Conservation (phyloP, 2,888 invertebrate species). For the Epsilonema sp. region DNA sequence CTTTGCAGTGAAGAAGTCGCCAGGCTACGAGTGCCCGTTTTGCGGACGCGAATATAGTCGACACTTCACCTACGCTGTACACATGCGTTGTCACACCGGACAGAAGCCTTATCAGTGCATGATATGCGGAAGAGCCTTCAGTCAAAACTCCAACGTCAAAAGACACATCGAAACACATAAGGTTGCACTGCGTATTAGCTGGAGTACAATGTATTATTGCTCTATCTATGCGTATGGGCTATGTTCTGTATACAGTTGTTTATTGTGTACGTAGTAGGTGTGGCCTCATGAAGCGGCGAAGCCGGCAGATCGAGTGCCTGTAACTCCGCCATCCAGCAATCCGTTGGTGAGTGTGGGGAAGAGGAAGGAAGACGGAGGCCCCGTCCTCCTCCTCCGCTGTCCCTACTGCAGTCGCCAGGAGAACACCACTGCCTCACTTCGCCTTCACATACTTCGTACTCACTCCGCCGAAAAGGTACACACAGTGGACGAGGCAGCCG, state of each 20-base stretch:
- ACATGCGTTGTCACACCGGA: slow-evolving; percentile 3
- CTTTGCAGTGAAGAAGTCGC: background rate
- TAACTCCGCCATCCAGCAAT: background rate
- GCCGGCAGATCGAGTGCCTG: background rate
- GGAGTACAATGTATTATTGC: no score
- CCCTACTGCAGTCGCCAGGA: background rate
- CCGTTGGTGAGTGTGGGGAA: background rate
- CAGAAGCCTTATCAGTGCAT: slow-evolving; percentile 5
- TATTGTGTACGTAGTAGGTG: background rate
- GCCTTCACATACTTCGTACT: background rate
- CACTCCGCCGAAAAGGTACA: background rate
- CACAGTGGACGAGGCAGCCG: background rate
- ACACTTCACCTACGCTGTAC: background rate
- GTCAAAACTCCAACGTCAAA: slow-evolving; percentile 5
- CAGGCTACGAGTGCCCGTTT: background rate
- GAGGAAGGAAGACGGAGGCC: no score
- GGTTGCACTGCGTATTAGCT: no score
- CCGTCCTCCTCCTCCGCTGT: no score
- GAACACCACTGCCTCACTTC: background rate
- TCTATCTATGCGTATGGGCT: no score
- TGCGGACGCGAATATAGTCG: background rate
- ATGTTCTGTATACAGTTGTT: background rate
- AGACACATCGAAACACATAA: slow-evolving; percentile 5
- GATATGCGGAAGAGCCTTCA: slow-evolving; percentile 6
- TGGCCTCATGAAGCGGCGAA: background rate